Conservation (phyloP, 2,797 vertebrate species). For the Cottoperca gobio region DNA sequence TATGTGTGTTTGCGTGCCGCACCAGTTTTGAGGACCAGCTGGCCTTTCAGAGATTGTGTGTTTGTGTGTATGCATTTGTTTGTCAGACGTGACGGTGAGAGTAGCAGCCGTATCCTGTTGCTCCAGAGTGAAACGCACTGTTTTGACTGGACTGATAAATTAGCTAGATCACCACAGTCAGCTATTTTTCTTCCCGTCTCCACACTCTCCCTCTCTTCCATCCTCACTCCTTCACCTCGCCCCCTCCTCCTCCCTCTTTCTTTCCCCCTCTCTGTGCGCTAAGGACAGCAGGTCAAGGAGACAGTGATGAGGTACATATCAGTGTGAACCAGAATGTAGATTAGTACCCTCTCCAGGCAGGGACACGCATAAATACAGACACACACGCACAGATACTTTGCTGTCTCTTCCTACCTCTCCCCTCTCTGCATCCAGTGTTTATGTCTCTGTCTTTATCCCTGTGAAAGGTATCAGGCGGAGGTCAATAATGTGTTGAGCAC, state of each 20-base stretch:
- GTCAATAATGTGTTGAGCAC: conserved; percentile 85
- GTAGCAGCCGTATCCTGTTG: conserved; percentile 72
- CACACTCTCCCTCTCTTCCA: conserved; percentile 39
- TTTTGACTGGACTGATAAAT: conserved; percentile 73
- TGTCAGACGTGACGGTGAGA: conserved; percentile 62
- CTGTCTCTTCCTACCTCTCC: conserved; percentile 54
- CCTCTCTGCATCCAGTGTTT: conserved; percentile 74
- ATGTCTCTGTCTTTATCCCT: conserved; percentile 79
- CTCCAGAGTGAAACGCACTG: conserved; percentile 65
- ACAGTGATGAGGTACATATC: conserved; percentile 81
- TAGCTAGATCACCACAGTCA: conserved; percentile 69
- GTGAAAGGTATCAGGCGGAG: conserved; percentile 80
- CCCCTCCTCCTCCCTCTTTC: neutral
- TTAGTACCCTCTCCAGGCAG: conserved; percentile 76
- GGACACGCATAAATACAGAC: conserved; percentile 61
- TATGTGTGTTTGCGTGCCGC: conserved; percentile 31
- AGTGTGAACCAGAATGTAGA: conserved; percentile 83
- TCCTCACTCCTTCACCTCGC: conserved; percentile 26
- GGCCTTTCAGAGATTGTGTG: conserved; percentile 57
- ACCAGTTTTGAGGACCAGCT: conserved; percentile 70
- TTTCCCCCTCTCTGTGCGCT: conserved; percentile 44
- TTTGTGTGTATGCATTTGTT: conserved; percentile 41
- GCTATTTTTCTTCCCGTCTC: conserved; percentile 61
- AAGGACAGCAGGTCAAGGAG: conserved; percentile 84
- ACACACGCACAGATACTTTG: conserved; percentile 40